Evolutionary conservation across 2,113 vertebrate species (phyloP), one percentile per base, ranked within the genome.

Genomic region (Riparia riparia): DNA sequence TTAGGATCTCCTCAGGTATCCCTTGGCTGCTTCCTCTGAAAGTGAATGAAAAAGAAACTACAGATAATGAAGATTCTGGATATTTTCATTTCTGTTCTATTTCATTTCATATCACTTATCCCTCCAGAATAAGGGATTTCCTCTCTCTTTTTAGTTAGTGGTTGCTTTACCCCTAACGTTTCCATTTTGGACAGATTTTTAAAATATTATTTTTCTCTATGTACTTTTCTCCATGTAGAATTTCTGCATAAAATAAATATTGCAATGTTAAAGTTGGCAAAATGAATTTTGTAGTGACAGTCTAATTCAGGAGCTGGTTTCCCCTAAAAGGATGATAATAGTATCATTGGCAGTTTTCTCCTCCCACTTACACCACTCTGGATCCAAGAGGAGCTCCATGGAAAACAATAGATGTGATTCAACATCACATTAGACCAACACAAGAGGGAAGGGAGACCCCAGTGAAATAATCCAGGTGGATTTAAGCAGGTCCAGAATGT

Each of bases 141-240:
- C 32, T 17, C 39, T 41, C 7, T 53, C 4, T 19, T 49, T 86
- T 41, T 12, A 70, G 12, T 19, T 34, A 32, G 6, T 34, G 4
- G 6, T 32, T 88, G 32, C 45, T 86, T 93, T 81, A 8, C 8
- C 3, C 16, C 9, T 42, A 5, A 25, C 58, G 16, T 69, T 78
- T 92, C 42, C 31, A 71, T 32, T 53, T 41, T 91, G 18, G 13
- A 37, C 4, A 51, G 16, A 32, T 24, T 41, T 45, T 57, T 14
- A 5, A 16, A 9, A 10, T 11, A 0, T 32, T 22, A 41, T 25
- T 14, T 31, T 42, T 29, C 47, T 7, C 37, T 24, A 3, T 29
- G 6, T 58, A 6, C 21, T 51, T 82, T 42, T 37, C 2, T 18
- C 63, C 2, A 0, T 1, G 0, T 28, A 65, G 47, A 82, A 50